Evolutionary conservation across 2,113 vertebrate genomes (phyloP), one percentile per base, ranked within the genome.

Genomic region (Brienomyrus brachyistius): DNA sequence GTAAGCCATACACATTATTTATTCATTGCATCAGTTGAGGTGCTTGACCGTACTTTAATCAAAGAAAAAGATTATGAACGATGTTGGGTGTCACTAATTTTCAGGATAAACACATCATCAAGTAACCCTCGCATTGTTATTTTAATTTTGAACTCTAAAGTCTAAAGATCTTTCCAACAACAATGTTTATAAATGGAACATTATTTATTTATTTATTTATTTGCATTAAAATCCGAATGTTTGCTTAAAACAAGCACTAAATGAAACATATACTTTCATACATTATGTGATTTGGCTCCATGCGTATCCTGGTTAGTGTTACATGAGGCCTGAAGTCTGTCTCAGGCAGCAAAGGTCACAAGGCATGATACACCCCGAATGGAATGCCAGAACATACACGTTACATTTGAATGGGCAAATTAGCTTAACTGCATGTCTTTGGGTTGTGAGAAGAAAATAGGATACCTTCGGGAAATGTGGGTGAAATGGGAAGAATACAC

Each of bases 331-430:
- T 70, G 62, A 1, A 1, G 3, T 70, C 62, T 66, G 3, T 70
- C 62, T 66, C 2, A 5, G n/a, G n/a, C 27, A 70, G n/a, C n/a
- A 70, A 70, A 4, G 10, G 62, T 70, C 62, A 31, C n/a, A 70
- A 70, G 27, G 40, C 43, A 83, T 17, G 80, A 1, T 21, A 48
- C 47, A 47, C 23, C 17, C 23, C 21, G 47, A 45, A 23, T 0
- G 3, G 62, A 31, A 70, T 82, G 3, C 17, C 3, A 21, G 21
- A 50, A 89, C 70, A 51, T 86, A 45, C 91, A 93, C 91, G 23
- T 84, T 84, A 47, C 3, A 23, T 48, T 48, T 48, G 7, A 23
- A 47, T 48, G 17, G 3, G 5, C 84, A 52, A 15, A 86, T 43
- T 70, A 70, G 62, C 62, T 70, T 70, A 70, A 62, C 56, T 62